Evolutionary conservation across 2,797 vertebrate genomes (phyloP).

Genomic region (Mus spretus): DNA sequence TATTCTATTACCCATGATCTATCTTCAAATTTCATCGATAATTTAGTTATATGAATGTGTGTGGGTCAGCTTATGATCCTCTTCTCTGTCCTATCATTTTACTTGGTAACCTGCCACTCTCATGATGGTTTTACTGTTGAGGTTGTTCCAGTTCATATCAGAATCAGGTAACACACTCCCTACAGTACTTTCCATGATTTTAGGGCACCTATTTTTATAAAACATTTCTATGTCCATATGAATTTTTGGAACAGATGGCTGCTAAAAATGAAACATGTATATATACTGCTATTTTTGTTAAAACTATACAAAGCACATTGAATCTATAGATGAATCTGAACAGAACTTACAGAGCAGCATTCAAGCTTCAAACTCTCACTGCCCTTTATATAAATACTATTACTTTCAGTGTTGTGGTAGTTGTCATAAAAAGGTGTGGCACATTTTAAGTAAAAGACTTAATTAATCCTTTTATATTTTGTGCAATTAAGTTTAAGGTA

Average conservation of each 20-base stretch:
- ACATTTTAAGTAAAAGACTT: not conserved
- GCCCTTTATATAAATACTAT: not conserved
- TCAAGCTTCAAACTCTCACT: not conserved
- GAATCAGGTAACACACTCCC: not conserved
- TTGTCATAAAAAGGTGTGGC: not conserved
- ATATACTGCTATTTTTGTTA: not conserved
- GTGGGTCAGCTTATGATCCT: not conserved
- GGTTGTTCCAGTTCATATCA: not conserved
- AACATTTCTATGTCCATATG: not conserved
- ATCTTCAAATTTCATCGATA: not conserved
- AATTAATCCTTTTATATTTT: not conserved
- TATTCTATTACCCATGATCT: not conserved
- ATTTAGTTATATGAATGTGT: not conserved
- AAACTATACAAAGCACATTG: not conserved
- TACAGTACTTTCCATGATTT: not conserved
- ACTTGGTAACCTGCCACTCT: accelerated
- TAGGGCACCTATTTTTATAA: not conserved
- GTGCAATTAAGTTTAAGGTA: not conserved
- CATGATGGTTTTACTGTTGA: not conserved
- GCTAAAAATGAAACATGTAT: not conserved
- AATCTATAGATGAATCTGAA: not conserved
- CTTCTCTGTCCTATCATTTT: not conserved
- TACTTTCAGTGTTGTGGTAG: not conserved
- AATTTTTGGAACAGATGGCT: not conserved
- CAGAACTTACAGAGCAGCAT: not conserved